Base-by-base conservation (phyloP, 1,140 invertebrate genomes). In the Drosophila teissieri region DNA sequence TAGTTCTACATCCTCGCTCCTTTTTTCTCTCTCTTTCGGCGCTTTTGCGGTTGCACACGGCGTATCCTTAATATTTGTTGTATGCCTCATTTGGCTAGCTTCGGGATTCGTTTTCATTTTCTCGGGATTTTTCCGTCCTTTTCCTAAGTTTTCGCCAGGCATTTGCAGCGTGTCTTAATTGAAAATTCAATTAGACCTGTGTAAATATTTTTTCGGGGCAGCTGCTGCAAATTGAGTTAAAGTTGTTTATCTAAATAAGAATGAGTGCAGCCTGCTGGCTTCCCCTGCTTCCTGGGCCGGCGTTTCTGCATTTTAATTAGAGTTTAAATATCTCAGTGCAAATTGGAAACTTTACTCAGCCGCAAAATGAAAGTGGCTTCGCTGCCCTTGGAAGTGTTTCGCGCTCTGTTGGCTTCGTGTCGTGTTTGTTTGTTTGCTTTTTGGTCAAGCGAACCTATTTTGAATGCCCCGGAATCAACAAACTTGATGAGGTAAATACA, bases 181-280 rank as follows among this genome's bases (percentile, higher is more conserved):
- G 84, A 89, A 89, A 89, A 89, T 89, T 89, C 84, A 89, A 89
- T 89, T 89, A 89, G 83, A 89, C 80, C 84, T 89, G 84, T 74
- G 80, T 88, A 89, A 89, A 89, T 89, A 89, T 89, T 89, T 84
- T 89, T 80, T 89, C 48, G 73, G 65, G 75, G 65, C 75, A 63
- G 69, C 57, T 76, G 81, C 65, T 70, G 68, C 74, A 85, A 85
- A 88, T 88, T 86, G 79, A 88, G 83, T 86, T 84, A 86, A 78
- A 81, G 63, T 78, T 85, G 77, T 85, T 88, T 89, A 83, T 88
- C 84, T 88, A 88, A 89, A 88, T 84, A 89, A 88, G 55, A 56
- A 74, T 53, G 73, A 77, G 42, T 88, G 83, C 79, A 86, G 70
- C 63, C 39, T 42, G 65, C 42, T 53, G 22, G 56, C 27, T 75